phyloP scores from a whole-genome alignment of 2,888 invertebrate species.

The Epirrhoe alternata region DNA sequence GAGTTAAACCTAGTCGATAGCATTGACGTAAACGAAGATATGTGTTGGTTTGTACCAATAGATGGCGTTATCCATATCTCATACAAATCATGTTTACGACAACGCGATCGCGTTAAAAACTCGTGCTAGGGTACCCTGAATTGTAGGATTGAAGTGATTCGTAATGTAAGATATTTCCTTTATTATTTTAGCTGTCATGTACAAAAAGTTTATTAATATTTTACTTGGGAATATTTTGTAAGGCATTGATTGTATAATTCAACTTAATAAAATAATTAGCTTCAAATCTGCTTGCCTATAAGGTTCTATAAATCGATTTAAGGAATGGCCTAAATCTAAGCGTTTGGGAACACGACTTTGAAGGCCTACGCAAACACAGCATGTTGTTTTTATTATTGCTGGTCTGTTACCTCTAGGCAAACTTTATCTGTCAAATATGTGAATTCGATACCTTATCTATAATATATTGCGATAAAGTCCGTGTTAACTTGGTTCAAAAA shows the following conservation, averaged over 20 bases:
- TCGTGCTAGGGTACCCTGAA: no score
- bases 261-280: conserved; percentile 33
- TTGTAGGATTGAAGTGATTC: not conserved
- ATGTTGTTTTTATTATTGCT: conserved; percentile 49
- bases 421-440: conserved; percentile 1
- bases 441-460: no score
- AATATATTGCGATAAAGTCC: no score
- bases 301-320: conserved; percentile 38
- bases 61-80: no score
- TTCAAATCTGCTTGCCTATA: conserved; percentile 40
- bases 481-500: no score
- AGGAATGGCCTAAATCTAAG: conserved; percentile 58
- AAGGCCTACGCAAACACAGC: conserved; percentile 56
- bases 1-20: no score
- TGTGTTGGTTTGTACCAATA: no score
- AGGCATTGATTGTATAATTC: conserved; percentile 22
- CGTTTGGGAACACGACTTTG: conserved; percentile 49
- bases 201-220: conserved; percentile 21
- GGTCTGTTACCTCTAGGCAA: conserved; percentile 44
- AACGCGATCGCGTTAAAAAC: no score
- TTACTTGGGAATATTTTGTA: conserved; percentile 21
- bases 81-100: no score
- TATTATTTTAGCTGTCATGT: conserved; percentile 11
- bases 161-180: not conserved
- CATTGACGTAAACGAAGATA: no score